phyloP scores from a whole-genome alignment of 2,888 invertebrate species.

The Caenorhabditis doughertyi region DNA sequence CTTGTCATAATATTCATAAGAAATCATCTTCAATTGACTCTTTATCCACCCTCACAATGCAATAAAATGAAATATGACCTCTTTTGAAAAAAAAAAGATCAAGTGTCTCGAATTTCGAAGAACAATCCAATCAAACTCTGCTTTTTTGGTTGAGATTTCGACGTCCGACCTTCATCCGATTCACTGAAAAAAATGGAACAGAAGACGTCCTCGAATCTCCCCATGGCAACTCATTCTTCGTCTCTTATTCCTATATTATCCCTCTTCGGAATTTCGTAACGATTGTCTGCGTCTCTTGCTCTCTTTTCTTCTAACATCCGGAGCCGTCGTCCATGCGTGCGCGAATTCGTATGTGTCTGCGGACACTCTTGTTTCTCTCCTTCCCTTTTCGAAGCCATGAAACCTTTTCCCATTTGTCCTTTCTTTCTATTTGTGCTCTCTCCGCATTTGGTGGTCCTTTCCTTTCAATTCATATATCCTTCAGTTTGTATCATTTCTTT shows the following conservation, averaged over 20 bases:
- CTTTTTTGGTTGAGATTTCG: conserved; percentile 18
- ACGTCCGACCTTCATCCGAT: conserved; percentile 19
- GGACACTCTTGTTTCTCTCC: conserved; percentile 36
- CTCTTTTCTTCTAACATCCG: conserved; percentile 32
- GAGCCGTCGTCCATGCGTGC: conserved; percentile 44
- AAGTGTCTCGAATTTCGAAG: conserved; percentile 49
- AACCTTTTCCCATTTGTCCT: conserved; percentile 61
- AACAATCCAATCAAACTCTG: conserved; percentile 43
- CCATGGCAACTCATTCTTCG: conserved; percentile 34
- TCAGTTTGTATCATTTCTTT: conserved; percentile 42
- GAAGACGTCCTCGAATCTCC: conserved; percentile 27
- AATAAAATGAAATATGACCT: conserved; percentile 51
- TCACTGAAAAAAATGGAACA: not conserved
- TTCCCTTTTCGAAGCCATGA: conserved; percentile 39
- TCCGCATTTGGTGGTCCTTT: conserved; percentile 35
- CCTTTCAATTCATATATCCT: conserved; percentile 22
- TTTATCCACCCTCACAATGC: conserved; percentile 24
- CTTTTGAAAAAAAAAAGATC: conserved; percentile 22
- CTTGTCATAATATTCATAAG: conserved; percentile 7
- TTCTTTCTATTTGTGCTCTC: conserved; percentile 47
- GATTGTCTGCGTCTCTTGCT: conserved; percentile 17
- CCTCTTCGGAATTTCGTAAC: conserved; percentile 25
- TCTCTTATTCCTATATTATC: conserved; percentile 8
- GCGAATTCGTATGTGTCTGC: conserved; percentile 43
- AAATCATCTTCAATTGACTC: not conserved